Base-by-base conservation (phyloP, 1,140 invertebrate genomes). In the Archivesica marissinica region DNA sequence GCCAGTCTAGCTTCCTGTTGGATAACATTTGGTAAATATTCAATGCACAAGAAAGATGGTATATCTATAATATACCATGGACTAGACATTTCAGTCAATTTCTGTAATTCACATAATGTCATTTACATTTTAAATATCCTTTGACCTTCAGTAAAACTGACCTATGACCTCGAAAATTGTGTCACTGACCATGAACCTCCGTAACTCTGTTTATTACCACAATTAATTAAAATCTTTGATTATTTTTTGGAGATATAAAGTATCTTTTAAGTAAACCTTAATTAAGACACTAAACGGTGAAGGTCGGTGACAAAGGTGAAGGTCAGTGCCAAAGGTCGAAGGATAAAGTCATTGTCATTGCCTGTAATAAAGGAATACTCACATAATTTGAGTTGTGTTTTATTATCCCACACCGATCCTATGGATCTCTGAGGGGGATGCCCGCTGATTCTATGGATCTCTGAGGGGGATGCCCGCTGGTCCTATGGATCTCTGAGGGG, bases 341-440 rank as follows among this genome's bases (percentile, higher is more conserved):
- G 68, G 68, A 72, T 72, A 72, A 47, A 47, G 50, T 72, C 68
- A 72, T 72, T 72, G 41, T 44, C 66, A 70, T 70, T 70, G 23
- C 66, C 68, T 72, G 68, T 72, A 72, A 72, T 72, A 72, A 72
- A 72, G 68, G 41, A 72, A 72, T 72, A 72, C 68, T 72, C 68
- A 72, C 68, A 47, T 47, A 64, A 4, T 20, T 64, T 35, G 28
- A 35, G 30, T 64, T 64, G n/a, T n/a, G n/a, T n/a, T n/a, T n/a
- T n/a, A n/a, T n/a, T n/a, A n/a, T n/a, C n/a, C n/a, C n/a, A n/a
- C n/a, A n/a, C n/a, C n/a, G n/a, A n/a, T n/a, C n/a, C n/a, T n/a
- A n/a, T n/a, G n/a, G n/a, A n/a, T n/a, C n/a, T n/a, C n/a, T n/a
- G n/a, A n/a, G n/a, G n/a, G n/a, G n/a, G n/a, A n/a, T n/a, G n/a